Evolutionary conservation across 2,888 invertebrate genomes (phyloP).

Genomic region (Heteropelma amictum): DNA sequence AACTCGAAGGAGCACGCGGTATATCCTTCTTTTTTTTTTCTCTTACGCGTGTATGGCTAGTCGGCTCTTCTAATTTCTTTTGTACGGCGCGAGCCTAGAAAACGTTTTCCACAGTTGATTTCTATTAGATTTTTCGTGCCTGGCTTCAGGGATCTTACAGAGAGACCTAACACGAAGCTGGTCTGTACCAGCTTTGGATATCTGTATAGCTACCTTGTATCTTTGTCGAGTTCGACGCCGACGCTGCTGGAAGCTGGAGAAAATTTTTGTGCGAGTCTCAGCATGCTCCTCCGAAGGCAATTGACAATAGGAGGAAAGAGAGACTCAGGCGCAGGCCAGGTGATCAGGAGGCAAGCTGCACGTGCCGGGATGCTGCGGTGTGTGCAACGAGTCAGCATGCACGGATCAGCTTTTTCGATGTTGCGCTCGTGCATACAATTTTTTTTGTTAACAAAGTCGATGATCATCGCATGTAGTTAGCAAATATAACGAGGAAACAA

Average conservation of each 20-base stretch:
- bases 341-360: constrained; percentile 62
- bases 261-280: constrained; percentile 47
- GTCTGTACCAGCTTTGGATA: neutral
- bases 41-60: neutral
- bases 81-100: constrained; percentile 33
- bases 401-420: constrained; percentile 4
- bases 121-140: constrained; percentile 47
- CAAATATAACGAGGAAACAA: no score
- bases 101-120: constrained; percentile 46
- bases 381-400: constrained; percentile 31
- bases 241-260: constrained; percentile 12
- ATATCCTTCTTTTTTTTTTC: constrained; percentile 6
- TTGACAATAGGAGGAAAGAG: constrained; percentile 43
- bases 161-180: constrained; percentile 52
- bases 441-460: no score
- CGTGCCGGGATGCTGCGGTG: constrained; percentile 54
- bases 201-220: neutral
- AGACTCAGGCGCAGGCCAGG: constrained; percentile 46
- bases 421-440: neutral
- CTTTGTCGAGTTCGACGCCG: constrained; percentile 21
- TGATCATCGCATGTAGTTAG: no score
- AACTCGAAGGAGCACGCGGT: constrained; percentile 31
- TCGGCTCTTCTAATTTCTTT: constrained; percentile 48
- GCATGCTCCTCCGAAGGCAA: constrained; percentile 29
- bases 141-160: constrained; percentile 1